Conservation (phyloP, 2,888 invertebrate species). For the Trileptium ribeirensis region DNA sequence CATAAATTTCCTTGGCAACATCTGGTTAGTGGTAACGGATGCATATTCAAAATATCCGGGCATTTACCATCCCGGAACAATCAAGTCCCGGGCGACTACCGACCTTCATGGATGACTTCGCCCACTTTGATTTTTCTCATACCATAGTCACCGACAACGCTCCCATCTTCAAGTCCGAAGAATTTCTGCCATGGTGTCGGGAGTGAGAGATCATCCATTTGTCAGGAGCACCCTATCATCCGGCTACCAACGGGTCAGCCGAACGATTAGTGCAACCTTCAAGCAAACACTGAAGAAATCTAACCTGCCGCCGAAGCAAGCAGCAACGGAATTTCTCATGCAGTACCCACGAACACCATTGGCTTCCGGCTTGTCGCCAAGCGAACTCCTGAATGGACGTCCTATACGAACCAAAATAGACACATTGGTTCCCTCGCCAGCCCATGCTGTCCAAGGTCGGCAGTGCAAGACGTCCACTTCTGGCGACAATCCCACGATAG, state of each 20-base stretch:
- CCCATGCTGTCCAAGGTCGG: constrained; percentile 19
- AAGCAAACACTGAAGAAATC: constrained; percentile 32
- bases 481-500: background rate
- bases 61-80: background rate
- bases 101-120: constrained; percentile 32
- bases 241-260: constrained; percentile 29
- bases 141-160: constrained; percentile 38
- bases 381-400: constrained; percentile 21
- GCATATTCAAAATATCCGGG: constrained; percentile 4
- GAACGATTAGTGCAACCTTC: constrained; percentile 30
- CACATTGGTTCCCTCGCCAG: constrained; percentile 15
- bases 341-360: constrained; percentile 1
- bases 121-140: constrained; percentile 34
- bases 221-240: constrained; percentile 38
- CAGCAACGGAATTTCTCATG: constrained; percentile 27
- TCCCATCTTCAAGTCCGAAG: constrained; percentile 27
- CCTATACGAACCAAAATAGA: constrained; percentile 16
- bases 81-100: constrained; percentile 26
- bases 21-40: constrained; percentile 5
- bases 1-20: constrained; percentile 31
- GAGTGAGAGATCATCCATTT: background rate
- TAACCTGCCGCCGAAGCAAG: constrained; percentile 25
- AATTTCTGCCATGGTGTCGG: background rate
- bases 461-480: constrained; percentile 1
- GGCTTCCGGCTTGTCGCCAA: constrained; percentile 20